These are phyloP conservation scores for Temnothorax nylanderi DNA, from an alignment of 1,140 invertebrate genomes.

Conservation along the genomic window DNA sequence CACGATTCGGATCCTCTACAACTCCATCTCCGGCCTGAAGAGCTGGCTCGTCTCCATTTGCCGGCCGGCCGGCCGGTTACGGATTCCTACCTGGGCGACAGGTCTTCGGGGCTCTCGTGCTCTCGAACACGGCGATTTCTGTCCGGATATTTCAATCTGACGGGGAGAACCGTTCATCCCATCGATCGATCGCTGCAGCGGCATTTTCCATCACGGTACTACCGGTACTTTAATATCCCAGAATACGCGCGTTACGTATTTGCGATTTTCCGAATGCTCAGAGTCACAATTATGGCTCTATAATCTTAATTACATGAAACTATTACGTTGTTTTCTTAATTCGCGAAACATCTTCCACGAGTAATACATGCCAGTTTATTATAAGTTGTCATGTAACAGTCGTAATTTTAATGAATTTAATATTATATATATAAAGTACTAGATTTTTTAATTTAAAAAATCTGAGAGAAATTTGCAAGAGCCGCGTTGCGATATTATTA, in stretches of 20 bases:
- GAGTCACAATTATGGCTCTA: background rate
- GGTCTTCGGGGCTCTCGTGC: background rate
- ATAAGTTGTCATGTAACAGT: background rate
- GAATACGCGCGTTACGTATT: background rate
- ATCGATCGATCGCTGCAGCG: background rate
- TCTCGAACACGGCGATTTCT: background rate
- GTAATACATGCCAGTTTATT: background rate
- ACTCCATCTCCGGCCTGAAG: constrained; percentile 22
- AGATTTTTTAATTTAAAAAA: background rate
- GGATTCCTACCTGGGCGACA: constrained; percentile 41
- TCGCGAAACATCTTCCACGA: background rate
- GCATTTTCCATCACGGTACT: constrained; percentile 1
- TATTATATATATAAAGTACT: too few relatives aligned
- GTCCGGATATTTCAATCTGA: constrained; percentile 18
- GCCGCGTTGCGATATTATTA: background rate
- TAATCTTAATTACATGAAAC: background rate
- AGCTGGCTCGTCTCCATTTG: background rate
- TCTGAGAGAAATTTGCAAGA: background rate
- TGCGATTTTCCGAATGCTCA: background rate
- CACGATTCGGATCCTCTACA: constrained; percentile 9
- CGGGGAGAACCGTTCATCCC: background rate
- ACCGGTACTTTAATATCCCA: background rate
- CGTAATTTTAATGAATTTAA: background rate
- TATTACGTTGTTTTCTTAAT: background rate
- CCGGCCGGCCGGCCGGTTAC: constrained; percentile 11